A percentile compares a stretch with the other conserved stretches of the same genome.
Evolutionary conservation across 1,140 invertebrate genomes (phyloP).

Genomic region (Diorhabda carinulata): DNA sequence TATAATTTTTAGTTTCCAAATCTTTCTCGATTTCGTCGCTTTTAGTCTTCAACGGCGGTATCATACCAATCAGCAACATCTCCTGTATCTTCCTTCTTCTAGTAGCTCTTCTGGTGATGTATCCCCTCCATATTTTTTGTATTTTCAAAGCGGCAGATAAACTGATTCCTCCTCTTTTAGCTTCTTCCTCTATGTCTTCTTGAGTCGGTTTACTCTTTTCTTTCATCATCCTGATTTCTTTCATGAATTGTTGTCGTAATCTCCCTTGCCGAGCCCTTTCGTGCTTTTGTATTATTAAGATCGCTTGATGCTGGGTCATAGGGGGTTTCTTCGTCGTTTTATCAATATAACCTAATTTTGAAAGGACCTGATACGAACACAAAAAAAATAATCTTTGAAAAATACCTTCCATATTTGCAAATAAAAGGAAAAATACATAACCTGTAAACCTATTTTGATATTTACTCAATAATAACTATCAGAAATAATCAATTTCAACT

Average conservation of each 20-base stretch:
- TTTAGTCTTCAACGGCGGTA: constrained; percentile 51
- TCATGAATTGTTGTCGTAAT: constrained; percentile 82
- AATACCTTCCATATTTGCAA: too few species aligned
- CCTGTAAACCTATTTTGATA: too few species aligned
- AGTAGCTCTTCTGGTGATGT: constrained; percentile 65
- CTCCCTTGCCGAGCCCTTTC: constrained; percentile 87
- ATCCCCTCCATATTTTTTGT: constrained; percentile 79
- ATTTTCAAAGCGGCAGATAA: constrained; percentile 69
- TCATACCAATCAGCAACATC: constrained; percentile 79
- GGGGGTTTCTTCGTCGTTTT: constrained; percentile 52
- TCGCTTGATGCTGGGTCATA: constrained; percentile 78
- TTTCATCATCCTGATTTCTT: constrained; percentile 75
- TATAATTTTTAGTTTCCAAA: constrained; percentile 54
- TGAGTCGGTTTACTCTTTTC: constrained; percentile 63
- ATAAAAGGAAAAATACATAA: too few species aligned
- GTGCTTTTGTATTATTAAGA: constrained; percentile 81
- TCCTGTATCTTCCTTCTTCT: constrained; percentile 70
- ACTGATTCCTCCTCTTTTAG: constrained; percentile 48
- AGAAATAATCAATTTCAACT: too few species aligned
- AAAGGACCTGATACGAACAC: constrained; percentile 43
- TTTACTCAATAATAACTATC: too few species aligned
- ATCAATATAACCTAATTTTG: constrained; percentile 64
- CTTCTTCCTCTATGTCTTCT: constrained; percentile 49
- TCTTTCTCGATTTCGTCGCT: constrained; percentile 48
- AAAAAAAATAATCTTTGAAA: neutral